Percentiles rank a stretch among this genome's conserved stretches.
Conservation (phyloP, 2,797 vertebrate genomes). For the Tapera naevia region DNA sequence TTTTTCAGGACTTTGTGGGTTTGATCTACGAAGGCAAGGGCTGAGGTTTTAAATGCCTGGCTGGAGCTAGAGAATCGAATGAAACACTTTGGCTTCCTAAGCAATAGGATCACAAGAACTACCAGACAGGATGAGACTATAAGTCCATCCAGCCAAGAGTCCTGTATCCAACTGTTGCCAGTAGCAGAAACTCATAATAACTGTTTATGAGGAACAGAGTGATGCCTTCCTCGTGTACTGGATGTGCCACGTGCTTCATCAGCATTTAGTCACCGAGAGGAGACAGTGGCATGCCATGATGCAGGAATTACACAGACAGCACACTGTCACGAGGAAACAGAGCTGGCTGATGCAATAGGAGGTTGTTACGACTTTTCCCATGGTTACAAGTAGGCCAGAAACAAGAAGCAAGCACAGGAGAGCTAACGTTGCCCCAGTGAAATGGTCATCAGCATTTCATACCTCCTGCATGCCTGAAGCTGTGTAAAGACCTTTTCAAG, state of each 20-base stretch:
- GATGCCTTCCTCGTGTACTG: background rate
- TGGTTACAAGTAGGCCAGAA: background rate
- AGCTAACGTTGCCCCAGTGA: background rate
- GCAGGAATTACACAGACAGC: background rate
- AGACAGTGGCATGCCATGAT: background rate
- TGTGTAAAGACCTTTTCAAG: background rate
- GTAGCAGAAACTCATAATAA: background rate
- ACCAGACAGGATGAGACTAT: background rate
- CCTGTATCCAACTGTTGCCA: background rate
- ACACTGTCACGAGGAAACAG: background rate
- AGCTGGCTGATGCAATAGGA: background rate
- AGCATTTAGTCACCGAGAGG: background rate
- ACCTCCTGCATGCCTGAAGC: background rate
- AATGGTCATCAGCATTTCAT: background rate
- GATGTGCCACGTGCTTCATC: background rate
- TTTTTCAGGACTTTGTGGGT: slow-evolving; percentile 36
- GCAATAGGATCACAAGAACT: background rate
- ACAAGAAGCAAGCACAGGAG: background rate
- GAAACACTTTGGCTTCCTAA: background rate
- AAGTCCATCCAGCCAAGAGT: background rate
- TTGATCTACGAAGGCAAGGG: background rate
- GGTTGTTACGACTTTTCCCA: background rate
- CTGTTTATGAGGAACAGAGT: background rate
- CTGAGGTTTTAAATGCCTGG: background rate
- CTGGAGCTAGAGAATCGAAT: background rate